Conservation (phyloP, 1,140 invertebrate species). For the Tetragnatha versicolor region DNA sequence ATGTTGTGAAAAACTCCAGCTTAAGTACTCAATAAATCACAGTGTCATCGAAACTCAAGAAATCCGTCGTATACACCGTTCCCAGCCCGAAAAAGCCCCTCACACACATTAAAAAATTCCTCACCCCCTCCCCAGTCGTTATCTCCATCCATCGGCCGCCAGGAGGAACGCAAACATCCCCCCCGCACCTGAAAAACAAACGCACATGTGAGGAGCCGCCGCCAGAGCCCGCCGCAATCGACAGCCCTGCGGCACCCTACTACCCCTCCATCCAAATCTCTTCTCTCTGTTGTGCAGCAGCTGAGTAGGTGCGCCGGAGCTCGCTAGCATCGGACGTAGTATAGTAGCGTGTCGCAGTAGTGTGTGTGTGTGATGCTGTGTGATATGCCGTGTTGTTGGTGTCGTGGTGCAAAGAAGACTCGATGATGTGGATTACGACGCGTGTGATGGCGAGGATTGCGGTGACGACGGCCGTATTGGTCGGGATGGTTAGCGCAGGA, state of each 20-base stretch:
- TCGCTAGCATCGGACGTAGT: not conserved
- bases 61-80: no score
- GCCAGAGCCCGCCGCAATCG: conserved; percentile 19
- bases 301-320: not conserved
- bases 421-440: not conserved
- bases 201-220: conserved; percentile 25
- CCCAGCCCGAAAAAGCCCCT: no score
- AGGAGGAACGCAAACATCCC: no score
- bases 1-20: no score
- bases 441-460: not conserved
- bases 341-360: no score
- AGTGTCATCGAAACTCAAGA: no score
- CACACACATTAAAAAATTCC: no score
- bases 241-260: conserved; percentile 30
- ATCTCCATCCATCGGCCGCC: no score
- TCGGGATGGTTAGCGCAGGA: not conserved
- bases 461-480: conserved; percentile 18
- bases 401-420: not conserved
- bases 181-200: conserved; percentile 52
- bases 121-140: no score
- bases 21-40: no score
- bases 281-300: not conserved
- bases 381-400: not conserved
- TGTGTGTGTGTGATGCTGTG: no score
- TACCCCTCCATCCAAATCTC: not conserved